Base-by-base conservation (phyloP, 2,797 vertebrate species). In the Periparus ater region DNA sequence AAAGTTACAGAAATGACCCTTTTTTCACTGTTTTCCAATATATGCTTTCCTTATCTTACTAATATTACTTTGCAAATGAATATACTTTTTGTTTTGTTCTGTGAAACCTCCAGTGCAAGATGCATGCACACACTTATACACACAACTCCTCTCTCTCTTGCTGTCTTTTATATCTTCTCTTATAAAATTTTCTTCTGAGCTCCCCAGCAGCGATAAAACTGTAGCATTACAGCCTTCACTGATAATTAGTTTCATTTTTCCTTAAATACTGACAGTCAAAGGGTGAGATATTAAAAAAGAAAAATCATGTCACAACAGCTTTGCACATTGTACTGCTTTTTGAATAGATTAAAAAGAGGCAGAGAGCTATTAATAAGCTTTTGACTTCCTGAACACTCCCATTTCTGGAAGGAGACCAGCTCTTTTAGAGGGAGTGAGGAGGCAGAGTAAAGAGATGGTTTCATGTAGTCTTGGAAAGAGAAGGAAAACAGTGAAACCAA, bases 241-340 rank as follows among this genome's bases (percentile, higher is more conserved):
- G 63, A 76, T 70, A 60, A 89, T 91, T 92, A 87, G 58, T 30
- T 89, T 89, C 71, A 85, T 91, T 92, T 92, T 93, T 75, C 62
- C 48, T 79, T 63, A 87, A 91, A 70, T 70, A 70, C 63, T 79
- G 86, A 55, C 87, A 94, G 70, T 26, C 80, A 63, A 71, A 88
- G 81, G 67, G 32, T 34, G 42, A 93, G 89, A 58, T 74, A 91
- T 61, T 93, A 88, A 85, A 87, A 93, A 93, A 66, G 60, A 68
- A 90, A 82, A 93, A 75, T 30, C 63, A 22, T 76, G 91, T 93
- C 94, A 87, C 81, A 92, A 91, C 78, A 92, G 89, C 72, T 96
- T 91, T 88, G 85, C 93, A 68, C 50, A 50, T 85, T 66, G 32
- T 36, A 89, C 29, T 19, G 87, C 75, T 89, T 63, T 88, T 40